Base-by-base conservation (phyloP, 2,113 vertebrate species). In the Tyto alba region DNA sequence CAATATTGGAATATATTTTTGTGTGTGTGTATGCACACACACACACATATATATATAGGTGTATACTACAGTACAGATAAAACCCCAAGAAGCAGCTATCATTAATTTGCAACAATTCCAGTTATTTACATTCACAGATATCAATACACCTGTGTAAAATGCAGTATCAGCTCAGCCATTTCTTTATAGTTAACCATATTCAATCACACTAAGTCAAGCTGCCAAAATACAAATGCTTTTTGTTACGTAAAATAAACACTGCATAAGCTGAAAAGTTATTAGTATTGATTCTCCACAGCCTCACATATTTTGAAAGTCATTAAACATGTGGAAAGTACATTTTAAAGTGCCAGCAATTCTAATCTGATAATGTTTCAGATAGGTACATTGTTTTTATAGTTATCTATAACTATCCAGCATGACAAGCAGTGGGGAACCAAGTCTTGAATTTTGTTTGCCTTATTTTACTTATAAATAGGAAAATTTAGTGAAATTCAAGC, bases 101-200 rank as follows among this genome's bases (percentile, higher is more conserved):
- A 85, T 92, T 85, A 78, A 57, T 96, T 82, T 83, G 66, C 91
- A 83, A 82, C 40, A 89, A 81, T 95, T 96, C 94, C 92, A 96
- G 94, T 97, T 97, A 97, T 81, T 95, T 95, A 89, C 88, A 97
- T 71, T 93, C 82, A 91, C 90, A 96, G 93, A 64, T 84, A 95
- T 36, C 57, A 45, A 45, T 74, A 91, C 6, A 82, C 40, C 81
- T 96, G 43, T 93, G 84, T 82, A 74, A 95, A 80, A 96, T 16
- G 47, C 27, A 78, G 41, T 78, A 57, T 90, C n/a, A 57, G 75
- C 59, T 85, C 63, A 85, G 53, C 36, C 60, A 81, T 14, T 62
- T 67, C 48, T 82, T 94, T 91, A 92, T 62, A 95, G 90, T 86
- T 93, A 79, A 79, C 32, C 25, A 9, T 72, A n/a, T 53, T 92